Evolutionary conservation across 1,140 invertebrate species (phyloP).

Genomic region (Anastatus disparis): DNA sequence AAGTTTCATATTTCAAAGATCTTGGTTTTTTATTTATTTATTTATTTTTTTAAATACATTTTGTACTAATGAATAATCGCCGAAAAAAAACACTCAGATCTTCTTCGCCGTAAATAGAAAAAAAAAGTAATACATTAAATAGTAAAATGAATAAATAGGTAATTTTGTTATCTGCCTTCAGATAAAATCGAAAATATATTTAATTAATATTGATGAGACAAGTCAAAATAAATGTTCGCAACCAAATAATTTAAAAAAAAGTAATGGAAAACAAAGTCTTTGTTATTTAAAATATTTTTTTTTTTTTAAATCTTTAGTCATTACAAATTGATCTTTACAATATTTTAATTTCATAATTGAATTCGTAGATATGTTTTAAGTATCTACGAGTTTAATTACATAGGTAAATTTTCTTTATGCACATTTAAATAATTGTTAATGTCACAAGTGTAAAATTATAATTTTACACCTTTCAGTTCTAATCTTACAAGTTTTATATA

Average conservation of each 20-base stretch:
- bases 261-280: too few species aligned
- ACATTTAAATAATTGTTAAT: background rate
- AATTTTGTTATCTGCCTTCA: background rate
- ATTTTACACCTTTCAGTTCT: background rate
- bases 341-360: background rate
- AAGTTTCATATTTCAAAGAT: too few species aligned
- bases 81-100: too few species aligned
- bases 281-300: too few species aligned
- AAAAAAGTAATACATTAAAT: background rate
- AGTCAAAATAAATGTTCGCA: background rate
- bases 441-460: constrained; percentile 7
- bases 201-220: background rate
- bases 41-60: background rate
- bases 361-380: constrained; percentile 7
- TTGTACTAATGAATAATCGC: background rate
- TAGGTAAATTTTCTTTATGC: background rate
- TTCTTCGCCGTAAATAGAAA: too few species aligned
- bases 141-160: background rate
- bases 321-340: too few species aligned
- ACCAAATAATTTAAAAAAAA: background rate
- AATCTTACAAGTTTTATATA: background rate
- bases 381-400: constrained; percentile 8
- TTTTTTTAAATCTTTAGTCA: too few species aligned
- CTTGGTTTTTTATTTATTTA: too few species aligned
- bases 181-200: background rate